A percentile compares a stretch with the other conserved stretches of the same genome.
These are phyloP conservation scores for Acanthosepion pharaonis DNA, from an alignment of 2,888 invertebrate genomes.

Conservation along the genomic window DNA sequence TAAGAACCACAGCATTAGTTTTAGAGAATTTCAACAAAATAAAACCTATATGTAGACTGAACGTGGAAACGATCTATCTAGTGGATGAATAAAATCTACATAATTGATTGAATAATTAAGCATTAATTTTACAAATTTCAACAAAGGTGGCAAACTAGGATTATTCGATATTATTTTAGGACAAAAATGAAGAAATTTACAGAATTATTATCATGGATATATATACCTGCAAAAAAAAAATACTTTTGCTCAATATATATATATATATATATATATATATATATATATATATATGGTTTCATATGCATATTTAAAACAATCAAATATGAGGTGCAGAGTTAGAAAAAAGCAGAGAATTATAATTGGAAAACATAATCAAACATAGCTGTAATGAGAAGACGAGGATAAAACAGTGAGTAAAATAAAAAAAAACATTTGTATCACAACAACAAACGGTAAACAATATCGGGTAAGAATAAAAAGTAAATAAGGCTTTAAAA, in stretches of 20 bases:
- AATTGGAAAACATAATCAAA: background rate
- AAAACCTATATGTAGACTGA: no score
- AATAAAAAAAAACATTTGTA: background rate
- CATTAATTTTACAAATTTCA: no score
- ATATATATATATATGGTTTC: background rate
- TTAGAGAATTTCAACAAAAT: no score
- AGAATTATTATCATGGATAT: background rate
- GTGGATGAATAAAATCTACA: no score
- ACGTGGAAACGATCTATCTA: no score
- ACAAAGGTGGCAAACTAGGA: no score
- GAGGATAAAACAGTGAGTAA: background rate
- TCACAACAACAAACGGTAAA: background rate
- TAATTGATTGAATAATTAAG: no score
- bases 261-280: background rate
- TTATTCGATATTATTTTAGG: no score
- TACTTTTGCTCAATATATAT: background rate
- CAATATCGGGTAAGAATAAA: background rate
- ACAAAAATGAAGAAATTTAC: no score
- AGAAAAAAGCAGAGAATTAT: background rate
- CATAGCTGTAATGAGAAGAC: background rate
- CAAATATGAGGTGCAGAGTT: background rate
- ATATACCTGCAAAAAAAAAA: background rate
- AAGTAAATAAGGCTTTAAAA: background rate
- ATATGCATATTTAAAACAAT: background rate
- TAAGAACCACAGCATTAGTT: no score